Evolutionary conservation across 2,797 vertebrate genomes (phyloP).

Genomic region (Mico argentatus): DNA sequence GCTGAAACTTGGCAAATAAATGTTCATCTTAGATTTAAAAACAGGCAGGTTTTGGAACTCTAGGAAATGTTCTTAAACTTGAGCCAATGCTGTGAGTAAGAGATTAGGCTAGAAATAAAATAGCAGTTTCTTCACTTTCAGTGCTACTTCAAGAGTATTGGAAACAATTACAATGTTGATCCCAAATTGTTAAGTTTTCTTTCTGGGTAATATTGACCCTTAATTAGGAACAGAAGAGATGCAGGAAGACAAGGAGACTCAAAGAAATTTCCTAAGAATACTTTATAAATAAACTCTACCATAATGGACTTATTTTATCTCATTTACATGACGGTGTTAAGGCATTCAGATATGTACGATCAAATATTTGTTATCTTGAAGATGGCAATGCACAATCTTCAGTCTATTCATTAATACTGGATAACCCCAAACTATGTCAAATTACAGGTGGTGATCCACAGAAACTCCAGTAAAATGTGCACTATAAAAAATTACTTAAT

Average conservation of each 20-base stretch:
- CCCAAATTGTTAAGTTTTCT: not conserved
- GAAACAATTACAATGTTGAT: not conserved
- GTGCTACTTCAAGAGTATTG: not conserved
- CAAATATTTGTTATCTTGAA: conserved; percentile 3
- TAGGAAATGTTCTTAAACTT: not conserved
- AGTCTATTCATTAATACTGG: not conserved
- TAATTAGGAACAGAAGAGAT: not conserved
- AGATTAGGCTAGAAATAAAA: conserved; percentile 40
- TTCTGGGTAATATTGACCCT: not conserved
- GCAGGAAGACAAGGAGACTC: not conserved
- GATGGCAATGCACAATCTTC: not conserved
- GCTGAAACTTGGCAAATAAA: conserved; percentile 29
- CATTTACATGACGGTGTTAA: not conserved
- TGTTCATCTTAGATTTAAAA: conserved; percentile 56
- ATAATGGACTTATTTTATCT: not conserved
- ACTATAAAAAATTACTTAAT: not conserved
- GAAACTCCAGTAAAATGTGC: conserved; percentile 3
- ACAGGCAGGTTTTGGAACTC: not conserved
- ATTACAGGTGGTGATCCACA: not conserved
- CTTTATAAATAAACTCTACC: conserved; percentile 1
- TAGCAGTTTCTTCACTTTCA: conserved; percentile 41
- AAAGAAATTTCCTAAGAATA: not conserved
- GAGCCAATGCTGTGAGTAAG: conserved; percentile 2
- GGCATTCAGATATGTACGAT: not conserved
- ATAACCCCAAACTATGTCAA: conserved; percentile 30